Conservation (phyloP, 1,140 invertebrate species). For the Agrypnia vestita region DNA sequence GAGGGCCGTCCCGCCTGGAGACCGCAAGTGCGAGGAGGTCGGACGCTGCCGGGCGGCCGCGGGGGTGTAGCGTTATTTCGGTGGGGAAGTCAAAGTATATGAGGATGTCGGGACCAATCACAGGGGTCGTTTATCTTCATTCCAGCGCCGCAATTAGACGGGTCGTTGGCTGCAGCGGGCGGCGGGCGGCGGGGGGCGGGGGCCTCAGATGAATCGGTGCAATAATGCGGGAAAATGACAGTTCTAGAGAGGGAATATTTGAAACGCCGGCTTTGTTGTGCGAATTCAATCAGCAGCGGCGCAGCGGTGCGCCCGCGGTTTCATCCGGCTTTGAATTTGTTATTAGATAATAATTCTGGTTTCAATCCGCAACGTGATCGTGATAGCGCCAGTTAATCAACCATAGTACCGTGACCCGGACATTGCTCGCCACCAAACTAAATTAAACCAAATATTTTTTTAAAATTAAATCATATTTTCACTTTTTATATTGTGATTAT, state of each 20-base stretch:
- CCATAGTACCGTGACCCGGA: too few relatives aligned
- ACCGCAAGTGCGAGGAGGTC: slow-evolving; percentile 29
- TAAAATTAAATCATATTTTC: too few relatives aligned
- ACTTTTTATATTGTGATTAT: too few relatives aligned
- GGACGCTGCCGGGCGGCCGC: slow-evolving; percentile 35
- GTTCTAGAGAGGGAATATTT: slow-evolving; percentile 47
- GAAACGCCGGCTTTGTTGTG: slow-evolving; percentile 2
- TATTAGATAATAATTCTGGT: slow-evolving; percentile 7
- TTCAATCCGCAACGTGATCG: too few relatives aligned
- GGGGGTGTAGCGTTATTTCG: slow-evolving; percentile 56
- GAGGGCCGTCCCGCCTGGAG: background rate
- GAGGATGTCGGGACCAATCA: slow-evolving; percentile 69
- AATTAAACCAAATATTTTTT: too few relatives aligned
- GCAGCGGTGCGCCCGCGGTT: background rate
- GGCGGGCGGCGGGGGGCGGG: slow-evolving; percentile 19
- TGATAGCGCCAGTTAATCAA: too few relatives aligned
- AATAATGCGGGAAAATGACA: slow-evolving; percentile 56
- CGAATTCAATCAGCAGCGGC: slow-evolving; percentile 15
- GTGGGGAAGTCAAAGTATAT: slow-evolving; percentile 60
- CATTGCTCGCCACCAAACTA: too few relatives aligned
- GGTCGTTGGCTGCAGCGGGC: slow-evolving; percentile 72
- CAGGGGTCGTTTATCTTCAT: slow-evolving; percentile 76
- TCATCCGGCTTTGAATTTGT: slow-evolving; percentile 39
- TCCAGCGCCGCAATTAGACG: slow-evolving; percentile 78
- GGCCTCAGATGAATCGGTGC: slow-evolving; percentile 54